Conservation (phyloP, 2,888 invertebrate species). For the Merodon equestris region DNA sequence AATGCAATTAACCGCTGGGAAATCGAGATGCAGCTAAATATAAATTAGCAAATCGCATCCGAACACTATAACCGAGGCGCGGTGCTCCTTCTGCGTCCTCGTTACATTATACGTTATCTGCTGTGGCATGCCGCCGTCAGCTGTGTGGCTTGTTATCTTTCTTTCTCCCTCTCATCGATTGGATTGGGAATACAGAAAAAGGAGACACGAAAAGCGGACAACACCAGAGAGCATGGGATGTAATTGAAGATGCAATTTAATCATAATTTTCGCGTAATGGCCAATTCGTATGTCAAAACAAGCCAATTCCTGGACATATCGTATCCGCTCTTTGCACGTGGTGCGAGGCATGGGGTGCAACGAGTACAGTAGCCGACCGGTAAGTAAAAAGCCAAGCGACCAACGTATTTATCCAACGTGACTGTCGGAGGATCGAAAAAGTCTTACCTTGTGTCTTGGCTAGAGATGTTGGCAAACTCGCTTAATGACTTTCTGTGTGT, state of each 20-base stretch:
- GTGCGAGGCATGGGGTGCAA: constrained; percentile 1
- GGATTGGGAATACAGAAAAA: neutral
- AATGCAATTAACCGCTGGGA: constrained; percentile 63
- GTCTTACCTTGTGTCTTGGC: constrained; percentile 35
- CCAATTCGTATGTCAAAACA: constrained; percentile 67
- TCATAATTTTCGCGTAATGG: constrained; percentile 67
- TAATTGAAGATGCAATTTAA: constrained; percentile 65
- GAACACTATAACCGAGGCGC: constrained; percentile 49
- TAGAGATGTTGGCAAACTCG: constrained; percentile 50
- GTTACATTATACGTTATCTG: constrained; percentile 35
- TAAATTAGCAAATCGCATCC: constrained; percentile 67
- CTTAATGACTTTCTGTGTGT: constrained; percentile 61
- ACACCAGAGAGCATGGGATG: neutral
- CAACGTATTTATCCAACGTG: constrained; percentile 44
- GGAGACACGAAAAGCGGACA: neutral
- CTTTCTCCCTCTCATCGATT: neutral
- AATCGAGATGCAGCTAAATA: constrained; percentile 64
- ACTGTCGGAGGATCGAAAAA: constrained; percentile 24
- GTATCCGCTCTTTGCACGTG: constrained; percentile 53
- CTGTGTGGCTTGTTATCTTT: constrained; percentile 25
- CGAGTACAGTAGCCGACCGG: no score
- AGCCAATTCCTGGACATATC: constrained; percentile 64
- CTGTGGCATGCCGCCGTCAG: constrained; percentile 3
- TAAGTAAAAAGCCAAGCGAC: neutral
- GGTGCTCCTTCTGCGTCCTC: constrained; percentile 38